Percentiles rank a stretch among this genome's conserved stretches.
These are phyloP conservation scores for Dorcus parallelipipedus DNA, from an alignment of 2,888 invertebrate genomes.

Conservation along the genomic window DNA sequence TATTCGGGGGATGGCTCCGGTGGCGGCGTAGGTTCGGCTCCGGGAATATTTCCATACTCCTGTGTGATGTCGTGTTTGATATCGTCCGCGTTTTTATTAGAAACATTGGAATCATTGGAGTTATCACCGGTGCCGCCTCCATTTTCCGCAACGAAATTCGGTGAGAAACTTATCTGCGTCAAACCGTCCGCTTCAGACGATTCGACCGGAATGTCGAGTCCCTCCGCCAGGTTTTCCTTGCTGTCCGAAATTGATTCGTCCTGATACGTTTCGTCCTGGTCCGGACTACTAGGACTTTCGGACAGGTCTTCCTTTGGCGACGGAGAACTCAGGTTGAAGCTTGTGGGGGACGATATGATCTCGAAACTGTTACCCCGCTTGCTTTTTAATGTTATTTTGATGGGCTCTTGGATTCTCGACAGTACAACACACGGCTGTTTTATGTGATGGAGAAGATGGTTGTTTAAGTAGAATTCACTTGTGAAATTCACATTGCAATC, in stretches of 20 bases:
- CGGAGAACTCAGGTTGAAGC: slow-evolving; percentile 11
- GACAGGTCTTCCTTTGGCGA: slow-evolving; percentile 36
- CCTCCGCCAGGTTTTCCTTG: slow-evolving; percentile 9
- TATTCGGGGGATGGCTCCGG: slow-evolving; percentile 38
- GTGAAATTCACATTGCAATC: slow-evolving; percentile 55
- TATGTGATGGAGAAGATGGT: slow-evolving; percentile 57
- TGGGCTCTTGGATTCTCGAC: slow-evolving; percentile 51
- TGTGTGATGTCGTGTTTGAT: slow-evolving; percentile 15
- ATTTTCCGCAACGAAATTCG: slow-evolving; percentile 32
- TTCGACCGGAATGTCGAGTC: slow-evolving; percentile 9
- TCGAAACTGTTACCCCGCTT: slow-evolving; percentile 41
- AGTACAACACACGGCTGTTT: slow-evolving; percentile 54
- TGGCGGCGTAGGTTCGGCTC: slow-evolving; percentile 43
- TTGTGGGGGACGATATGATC: slow-evolving; percentile 37
- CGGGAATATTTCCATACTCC: slow-evolving; percentile 34
- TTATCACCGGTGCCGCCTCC: slow-evolving; percentile 11
- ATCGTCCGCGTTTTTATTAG: slow-evolving; percentile 12
- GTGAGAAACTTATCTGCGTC: slow-evolving; percentile 34
- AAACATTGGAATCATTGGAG: slow-evolving; percentile 11
- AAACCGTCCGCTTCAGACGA: slow-evolving; percentile 8
- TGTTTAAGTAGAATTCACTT: slow-evolving; percentile 50
- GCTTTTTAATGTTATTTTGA: slow-evolving; percentile 50
- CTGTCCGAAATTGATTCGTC: slow-evolving; percentile 14
- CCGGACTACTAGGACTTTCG: slow-evolving; percentile 43
- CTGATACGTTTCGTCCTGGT: slow-evolving; percentile 30